Evolutionary conservation across 2,888 invertebrate species (phyloP).

Genomic region (Julus scandinavius): DNA sequence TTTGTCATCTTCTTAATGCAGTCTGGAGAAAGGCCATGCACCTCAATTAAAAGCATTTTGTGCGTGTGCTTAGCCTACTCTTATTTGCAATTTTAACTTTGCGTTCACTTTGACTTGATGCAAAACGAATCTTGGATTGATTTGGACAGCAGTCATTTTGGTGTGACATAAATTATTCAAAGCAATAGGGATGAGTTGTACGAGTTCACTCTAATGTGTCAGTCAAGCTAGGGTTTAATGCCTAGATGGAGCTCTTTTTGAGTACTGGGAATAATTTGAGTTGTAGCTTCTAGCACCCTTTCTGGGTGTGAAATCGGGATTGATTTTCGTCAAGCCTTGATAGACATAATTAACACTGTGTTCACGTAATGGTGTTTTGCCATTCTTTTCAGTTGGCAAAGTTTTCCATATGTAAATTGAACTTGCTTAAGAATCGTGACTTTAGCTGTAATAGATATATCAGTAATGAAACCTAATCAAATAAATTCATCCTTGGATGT

Average conservation of each 20-base stretch:
- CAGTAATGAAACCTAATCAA: no score
- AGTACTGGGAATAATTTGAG: background rate
- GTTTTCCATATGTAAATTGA: no score
- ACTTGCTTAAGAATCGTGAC: no score
- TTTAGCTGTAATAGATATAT: no score
- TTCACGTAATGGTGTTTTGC: no score
- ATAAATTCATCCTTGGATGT: no score
- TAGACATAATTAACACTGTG: no score
- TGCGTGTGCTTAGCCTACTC: background rate
- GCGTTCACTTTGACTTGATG: no score
- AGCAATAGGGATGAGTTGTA: background rate
- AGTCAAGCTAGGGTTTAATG: background rate
- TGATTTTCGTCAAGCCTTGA: no score
- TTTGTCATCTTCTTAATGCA: constrained; percentile 18
- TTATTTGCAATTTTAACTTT: background rate
- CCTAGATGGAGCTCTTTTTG: background rate
- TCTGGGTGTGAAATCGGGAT: no score
- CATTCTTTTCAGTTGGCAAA: no score
- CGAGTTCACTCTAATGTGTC: background rate
- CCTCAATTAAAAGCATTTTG: constrained; percentile 18
- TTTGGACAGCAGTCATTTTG: background rate
- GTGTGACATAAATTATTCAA: background rate
- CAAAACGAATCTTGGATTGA: background rate
- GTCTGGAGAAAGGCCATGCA: background rate
- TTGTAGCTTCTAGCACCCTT: background rate